A percentile compares a stretch with the other conserved stretches of the same genome.
Conservation (phyloP, 1,140 invertebrate genomes). For the Platyura marginata region DNA sequence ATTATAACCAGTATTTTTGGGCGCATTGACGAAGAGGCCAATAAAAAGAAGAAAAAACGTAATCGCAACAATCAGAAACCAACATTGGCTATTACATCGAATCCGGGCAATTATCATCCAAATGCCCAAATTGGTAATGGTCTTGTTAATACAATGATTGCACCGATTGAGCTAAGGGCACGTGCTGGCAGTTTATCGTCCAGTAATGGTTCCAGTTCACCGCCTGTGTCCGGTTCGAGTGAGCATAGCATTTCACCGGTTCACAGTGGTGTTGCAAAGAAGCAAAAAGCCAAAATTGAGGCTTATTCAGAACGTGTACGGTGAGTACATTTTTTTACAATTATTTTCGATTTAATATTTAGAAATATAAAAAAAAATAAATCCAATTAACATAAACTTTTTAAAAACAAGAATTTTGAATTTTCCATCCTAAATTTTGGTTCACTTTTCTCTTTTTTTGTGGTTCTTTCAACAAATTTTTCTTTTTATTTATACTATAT, state of each 20-base stretch:
- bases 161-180: slow-evolving; percentile 11
- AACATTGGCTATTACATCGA: slow-evolving; percentile 28
- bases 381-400: too few relatives aligned
- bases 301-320: slow-evolving; percentile 59
- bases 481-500: too few relatives aligned
- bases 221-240: slow-evolving; percentile 42
- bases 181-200: slow-evolving; percentile 45
- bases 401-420: too few relatives aligned
- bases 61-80: slow-evolving; percentile 42
- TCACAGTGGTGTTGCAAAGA: slow-evolving; percentile 46
- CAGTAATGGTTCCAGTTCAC: slow-evolving; percentile 44
- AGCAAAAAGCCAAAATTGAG: slow-evolving; percentile 44
- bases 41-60: slow-evolving; percentile 55
- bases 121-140: background rate
- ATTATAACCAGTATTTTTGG: slow-evolving; percentile 20
- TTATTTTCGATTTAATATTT: too few relatives aligned
- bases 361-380: too few relatives aligned
- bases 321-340: slow-evolving; percentile 37
- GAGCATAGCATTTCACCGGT: slow-evolving; percentile 50
- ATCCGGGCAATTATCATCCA: slow-evolving; percentile 4
- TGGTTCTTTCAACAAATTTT: too few relatives aligned
- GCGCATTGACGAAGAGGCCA: slow-evolving; percentile 28
- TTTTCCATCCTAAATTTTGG: too few relatives aligned
- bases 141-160: background rate
- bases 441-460: too few relatives aligned